A percentile compares a stretch with the other conserved stretches of the same genome.
Evolutionary conservation across 2,113 vertebrate genomes (phyloP).

Genomic region (Embiotoca jacksoni): DNA sequence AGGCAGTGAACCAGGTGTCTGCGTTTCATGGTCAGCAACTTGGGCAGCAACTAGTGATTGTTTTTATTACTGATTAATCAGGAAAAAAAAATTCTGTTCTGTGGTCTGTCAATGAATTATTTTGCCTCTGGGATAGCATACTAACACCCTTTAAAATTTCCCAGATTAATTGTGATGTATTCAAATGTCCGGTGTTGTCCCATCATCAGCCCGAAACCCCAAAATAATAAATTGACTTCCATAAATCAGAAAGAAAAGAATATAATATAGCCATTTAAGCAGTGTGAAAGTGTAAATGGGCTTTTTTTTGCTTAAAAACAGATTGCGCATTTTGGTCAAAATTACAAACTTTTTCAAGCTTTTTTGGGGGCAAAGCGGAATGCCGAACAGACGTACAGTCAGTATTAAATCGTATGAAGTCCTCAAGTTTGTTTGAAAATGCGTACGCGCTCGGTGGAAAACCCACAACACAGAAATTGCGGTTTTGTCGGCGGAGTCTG

Average conservation of each 20-base stretch:
- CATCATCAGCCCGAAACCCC: too few relatives aligned
- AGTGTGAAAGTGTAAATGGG: neutral
- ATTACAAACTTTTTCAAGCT: neutral
- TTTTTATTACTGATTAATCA: too few relatives aligned
- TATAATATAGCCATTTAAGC: too few relatives aligned
- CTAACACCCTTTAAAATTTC: too few relatives aligned
- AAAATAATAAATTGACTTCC: too few relatives aligned
- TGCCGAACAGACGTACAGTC: neutral
- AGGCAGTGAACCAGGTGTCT: conserved; percentile 33
- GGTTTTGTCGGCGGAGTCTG: neutral
- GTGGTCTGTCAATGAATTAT: too few relatives aligned
- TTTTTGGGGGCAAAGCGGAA: neutral
- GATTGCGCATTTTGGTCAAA: too few relatives aligned
- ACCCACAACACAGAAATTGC: neutral
- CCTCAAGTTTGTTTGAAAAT: neutral
- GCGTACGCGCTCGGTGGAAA: neutral
- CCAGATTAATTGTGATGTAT: neutral
- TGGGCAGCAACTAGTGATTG: neutral
- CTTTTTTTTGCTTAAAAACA: neutral
- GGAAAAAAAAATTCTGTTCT: too few relatives aligned
- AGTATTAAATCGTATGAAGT: neutral
- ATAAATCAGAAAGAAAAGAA: too few relatives aligned
- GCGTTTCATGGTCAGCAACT: neutral
- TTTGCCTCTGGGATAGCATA: too few relatives aligned
- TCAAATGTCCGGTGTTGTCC: neutral